A percentile compares a stretch with the other conserved stretches of the same genome.
phyloP scores from a whole-genome alignment of 2,888 invertebrate species.

The Leptinotarsa haldemani region DNA sequence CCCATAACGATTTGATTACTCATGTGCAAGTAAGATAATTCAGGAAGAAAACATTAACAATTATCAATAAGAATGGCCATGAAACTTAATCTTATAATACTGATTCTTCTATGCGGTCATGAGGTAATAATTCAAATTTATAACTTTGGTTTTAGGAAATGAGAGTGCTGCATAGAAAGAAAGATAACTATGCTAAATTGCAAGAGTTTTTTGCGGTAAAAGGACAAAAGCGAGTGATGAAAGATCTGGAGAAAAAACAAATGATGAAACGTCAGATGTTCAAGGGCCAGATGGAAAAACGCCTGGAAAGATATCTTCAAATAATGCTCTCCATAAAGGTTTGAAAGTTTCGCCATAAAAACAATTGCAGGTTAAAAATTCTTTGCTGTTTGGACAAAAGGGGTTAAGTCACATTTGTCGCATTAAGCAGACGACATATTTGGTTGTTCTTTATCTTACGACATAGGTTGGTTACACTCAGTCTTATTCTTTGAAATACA shows the following conservation, averaged over 20 bases:
- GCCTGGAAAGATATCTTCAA: conserved; percentile 49
- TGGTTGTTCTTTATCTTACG: too few species aligned
- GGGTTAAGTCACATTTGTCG: too few species aligned
- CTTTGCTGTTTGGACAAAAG: too few species aligned
- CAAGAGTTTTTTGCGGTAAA: conserved; percentile 88
- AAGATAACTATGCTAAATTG: conserved; percentile 87
- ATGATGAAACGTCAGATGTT: conserved; percentile 76
- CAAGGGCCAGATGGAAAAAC: conserved; percentile 76
- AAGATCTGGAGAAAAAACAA: conserved; percentile 79
- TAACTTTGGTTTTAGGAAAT: conserved; percentile 73
- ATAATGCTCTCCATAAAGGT: conserved; percentile 51
- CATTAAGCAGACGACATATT: too few species aligned
- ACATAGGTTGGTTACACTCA: too few species aligned
- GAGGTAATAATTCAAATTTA: neutral
- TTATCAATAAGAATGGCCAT: neutral
- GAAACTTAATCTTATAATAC: neutral
- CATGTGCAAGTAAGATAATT: conserved; percentile 70
- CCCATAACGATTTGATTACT: conserved; percentile 76
- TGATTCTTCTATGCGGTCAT: neutral
- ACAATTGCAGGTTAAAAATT: too few species aligned
- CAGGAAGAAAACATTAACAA: neutral
- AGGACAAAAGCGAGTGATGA: conserved; percentile 82
- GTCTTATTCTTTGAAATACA: too few species aligned
- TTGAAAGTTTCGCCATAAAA: conserved; percentile 3
- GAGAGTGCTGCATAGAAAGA: conserved; percentile 84